Conservation (phyloP, 1,140 invertebrate species). For the Diplogasteroides magnus region DNA sequence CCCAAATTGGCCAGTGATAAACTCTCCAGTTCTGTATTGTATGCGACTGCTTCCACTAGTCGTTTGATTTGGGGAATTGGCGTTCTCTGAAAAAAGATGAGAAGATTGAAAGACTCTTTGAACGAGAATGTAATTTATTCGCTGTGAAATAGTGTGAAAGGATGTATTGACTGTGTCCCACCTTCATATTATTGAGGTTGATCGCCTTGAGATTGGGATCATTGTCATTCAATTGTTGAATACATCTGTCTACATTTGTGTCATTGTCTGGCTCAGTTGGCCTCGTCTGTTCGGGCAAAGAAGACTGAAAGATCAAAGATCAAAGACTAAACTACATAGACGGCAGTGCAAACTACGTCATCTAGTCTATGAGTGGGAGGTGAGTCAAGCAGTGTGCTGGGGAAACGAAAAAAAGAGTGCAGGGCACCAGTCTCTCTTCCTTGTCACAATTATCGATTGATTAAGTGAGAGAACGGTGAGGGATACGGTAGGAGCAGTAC, state of each 20-base stretch:
- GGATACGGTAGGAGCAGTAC: no score
- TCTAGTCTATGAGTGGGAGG: no score
- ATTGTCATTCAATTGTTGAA: constrained; percentile 57
- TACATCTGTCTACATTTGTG: constrained; percentile 59
- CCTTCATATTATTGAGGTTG: constrained; percentile 57
- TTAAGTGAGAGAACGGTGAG: no score
- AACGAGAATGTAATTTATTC: not conserved
- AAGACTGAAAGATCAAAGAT: constrained; percentile 47
- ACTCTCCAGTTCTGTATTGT: constrained; percentile 58
- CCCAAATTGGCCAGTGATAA: constrained; percentile 59
- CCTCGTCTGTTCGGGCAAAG: constrained; percentile 49
- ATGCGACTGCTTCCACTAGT: constrained; percentile 57
- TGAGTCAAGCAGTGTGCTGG: no score
- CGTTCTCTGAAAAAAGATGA: constrained; percentile 56
- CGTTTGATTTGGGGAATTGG: constrained; percentile 58
- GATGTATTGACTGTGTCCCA: constrained; percentile 8
- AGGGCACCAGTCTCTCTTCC: no score
- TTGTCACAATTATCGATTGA: no score
- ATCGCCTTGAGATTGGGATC: constrained; percentile 56
- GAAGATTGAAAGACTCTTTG: no score
- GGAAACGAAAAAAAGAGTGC: no score
- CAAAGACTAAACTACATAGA: no score
- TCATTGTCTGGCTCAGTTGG: constrained; percentile 59
- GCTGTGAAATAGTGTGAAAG: constrained; percentile 1
- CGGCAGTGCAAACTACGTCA: no score